Evolutionary conservation across 2,888 invertebrate species (phyloP).

Genomic region (Unio delphinus): DNA sequence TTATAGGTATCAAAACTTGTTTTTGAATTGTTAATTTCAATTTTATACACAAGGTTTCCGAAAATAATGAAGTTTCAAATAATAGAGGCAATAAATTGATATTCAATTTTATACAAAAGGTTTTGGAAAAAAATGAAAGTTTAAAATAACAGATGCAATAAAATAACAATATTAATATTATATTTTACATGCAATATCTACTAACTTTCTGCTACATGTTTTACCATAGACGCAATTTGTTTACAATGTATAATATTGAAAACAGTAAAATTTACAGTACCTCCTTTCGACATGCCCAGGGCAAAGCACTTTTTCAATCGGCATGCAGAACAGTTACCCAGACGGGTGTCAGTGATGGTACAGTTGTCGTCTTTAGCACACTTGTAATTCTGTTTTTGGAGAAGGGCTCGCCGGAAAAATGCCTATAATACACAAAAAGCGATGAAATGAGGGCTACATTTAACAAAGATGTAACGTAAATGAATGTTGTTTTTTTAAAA

Average conservation of each 20-base stretch:
- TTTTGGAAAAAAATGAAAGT: not conserved
- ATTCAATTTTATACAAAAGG: too few relatives aligned
- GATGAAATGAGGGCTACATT: too few relatives aligned
- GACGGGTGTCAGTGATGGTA: constrained; percentile 34
- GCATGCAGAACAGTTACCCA: constrained; percentile 46
- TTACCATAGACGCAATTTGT: too few relatives aligned
- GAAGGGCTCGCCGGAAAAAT: constrained; percentile 43
- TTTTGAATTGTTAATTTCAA: too few relatives aligned
- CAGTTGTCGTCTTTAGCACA: constrained; percentile 34
- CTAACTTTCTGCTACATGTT: too few relatives aligned
- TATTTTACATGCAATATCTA: too few relatives aligned
- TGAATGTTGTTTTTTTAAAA: too few relatives aligned
- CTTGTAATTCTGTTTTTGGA: constrained; percentile 44
- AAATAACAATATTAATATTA: too few relatives aligned
- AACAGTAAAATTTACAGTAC: constrained; percentile 13
- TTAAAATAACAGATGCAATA: not conserved
- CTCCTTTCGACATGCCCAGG: constrained; percentile 44
- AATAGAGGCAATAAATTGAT: not conserved
- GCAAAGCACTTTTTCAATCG: constrained; percentile 41
- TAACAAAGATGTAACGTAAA: too few relatives aligned
- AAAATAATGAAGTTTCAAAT: not conserved
- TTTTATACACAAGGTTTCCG: too few relatives aligned
- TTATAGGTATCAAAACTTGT: too few relatives aligned
- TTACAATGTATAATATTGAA: too few relatives aligned
- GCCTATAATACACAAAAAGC: constrained; percentile 21